Base-by-base conservation (phyloP, 2,797 vertebrate species). In the Gymnopithys bicolor region DNA sequence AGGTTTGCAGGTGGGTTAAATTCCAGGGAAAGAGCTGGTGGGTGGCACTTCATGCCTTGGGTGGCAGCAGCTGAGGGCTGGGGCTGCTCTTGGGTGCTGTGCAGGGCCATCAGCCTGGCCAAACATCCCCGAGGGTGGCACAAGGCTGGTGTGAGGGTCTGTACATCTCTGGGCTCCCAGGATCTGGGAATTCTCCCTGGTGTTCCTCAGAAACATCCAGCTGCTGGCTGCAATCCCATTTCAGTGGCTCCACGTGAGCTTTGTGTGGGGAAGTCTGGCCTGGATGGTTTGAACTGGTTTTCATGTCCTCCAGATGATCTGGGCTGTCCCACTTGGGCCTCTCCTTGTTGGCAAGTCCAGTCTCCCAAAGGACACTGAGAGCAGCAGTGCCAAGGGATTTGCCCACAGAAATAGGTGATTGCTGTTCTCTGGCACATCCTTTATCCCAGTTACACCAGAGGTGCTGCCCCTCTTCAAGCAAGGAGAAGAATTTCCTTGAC, bases 371-470 rank as follows among this genome's bases (percentile, higher is more conserved):
- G 69, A 3, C 3, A 1, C 33, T 8, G 43, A 10, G 25, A 45
- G 53, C 60, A 23, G 78, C 7, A 13, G 56, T 14, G 56, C 11
- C 1, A 27, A 1, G 35, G 90, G 53, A 22, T 11, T 27, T 7
- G 37, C 16, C 13, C 46, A 1, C 2, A 8, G 46, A 23, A 14
- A n/a, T 8, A 5, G 2, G 0, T 9, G 5, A 11, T 8, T 0
- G 3, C 64, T 10, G 5, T 8, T 46, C 53, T 18, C 70, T 1
- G 4, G 2, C 2, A 7, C 32, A 6, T 43, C 55, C 37, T 14
- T 2, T 15, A 6, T 6, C 62, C 76, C 8, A 2, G 3, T 19
- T 13, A 3, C 3, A 23, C 37, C 1, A 7, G 11, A 22, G n/a
- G 15, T 39, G 64, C 52, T 48, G 48, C 33, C 5, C 13, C 25